Evolutionary conservation across 2,797 vertebrate genomes (phyloP).

Genomic region (Lophura swinhoii): DNA sequence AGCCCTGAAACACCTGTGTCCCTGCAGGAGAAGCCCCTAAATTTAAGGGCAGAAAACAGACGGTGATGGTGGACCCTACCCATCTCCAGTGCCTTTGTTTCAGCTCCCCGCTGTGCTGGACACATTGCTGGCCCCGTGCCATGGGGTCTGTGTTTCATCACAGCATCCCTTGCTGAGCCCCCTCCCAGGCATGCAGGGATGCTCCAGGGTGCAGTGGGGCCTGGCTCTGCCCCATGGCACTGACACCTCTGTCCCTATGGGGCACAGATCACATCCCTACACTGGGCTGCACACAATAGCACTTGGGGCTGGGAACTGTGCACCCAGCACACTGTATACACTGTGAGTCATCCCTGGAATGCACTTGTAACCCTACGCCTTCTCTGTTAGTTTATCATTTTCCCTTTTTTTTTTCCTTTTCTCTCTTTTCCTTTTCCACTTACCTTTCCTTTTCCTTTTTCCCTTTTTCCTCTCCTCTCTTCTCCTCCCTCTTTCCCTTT

Average conservation of each 20-base stretch:
- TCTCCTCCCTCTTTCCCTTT: no score
- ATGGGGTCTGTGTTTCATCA: not conserved
- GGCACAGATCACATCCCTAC: not conserved
- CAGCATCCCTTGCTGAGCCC: rapidly evolving
- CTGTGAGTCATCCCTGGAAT: rapidly evolving
- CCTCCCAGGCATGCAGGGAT: rapidly evolving
- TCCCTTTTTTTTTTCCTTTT: not conserved
- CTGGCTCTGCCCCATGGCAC: rapidly evolving
- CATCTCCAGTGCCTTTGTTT: not conserved
- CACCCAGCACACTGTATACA: not conserved
- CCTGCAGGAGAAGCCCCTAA: rapidly evolving
- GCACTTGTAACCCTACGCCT: not conserved
- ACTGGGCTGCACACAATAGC: not conserved
- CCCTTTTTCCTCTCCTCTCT: no score
- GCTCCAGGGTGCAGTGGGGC: rapidly evolving
- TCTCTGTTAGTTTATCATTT: not conserved
- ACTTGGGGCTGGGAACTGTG: not conserved
- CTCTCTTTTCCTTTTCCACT: not conserved
- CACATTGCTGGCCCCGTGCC: not conserved
- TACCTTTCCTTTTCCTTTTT: no score
- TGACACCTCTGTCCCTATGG: rapidly evolving
- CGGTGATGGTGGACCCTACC: rapidly evolving
- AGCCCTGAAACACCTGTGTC: rapidly evolving
- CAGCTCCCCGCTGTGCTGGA: rapidly evolving
- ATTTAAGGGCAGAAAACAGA: not conserved